Conservation (phyloP, 2,888 invertebrate species). For the Smittia sp. region DNA sequence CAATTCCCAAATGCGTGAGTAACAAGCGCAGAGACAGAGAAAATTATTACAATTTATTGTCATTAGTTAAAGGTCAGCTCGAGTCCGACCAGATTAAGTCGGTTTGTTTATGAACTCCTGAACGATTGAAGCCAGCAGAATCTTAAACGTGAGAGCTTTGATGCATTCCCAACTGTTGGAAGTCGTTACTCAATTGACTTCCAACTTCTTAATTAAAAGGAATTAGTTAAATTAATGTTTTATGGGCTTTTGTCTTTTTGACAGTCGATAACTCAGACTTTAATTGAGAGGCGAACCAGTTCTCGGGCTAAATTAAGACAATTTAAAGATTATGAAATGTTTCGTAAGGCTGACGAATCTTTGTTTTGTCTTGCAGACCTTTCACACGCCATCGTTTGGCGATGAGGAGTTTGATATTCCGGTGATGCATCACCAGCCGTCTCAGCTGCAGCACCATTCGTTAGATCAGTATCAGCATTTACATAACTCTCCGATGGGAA, state of each 20-base stretch:
- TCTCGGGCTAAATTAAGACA: no score
- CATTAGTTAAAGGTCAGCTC: constrained; percentile 33
- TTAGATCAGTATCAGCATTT: constrained; percentile 54
- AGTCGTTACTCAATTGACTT: no score
- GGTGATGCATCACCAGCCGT: constrained; percentile 62
- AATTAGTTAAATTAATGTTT: background rate
- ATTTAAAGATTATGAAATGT: background rate
- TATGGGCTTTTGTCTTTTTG: background rate
- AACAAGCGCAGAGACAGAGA: constrained; percentile 1
- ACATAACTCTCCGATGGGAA: constrained; percentile 57
- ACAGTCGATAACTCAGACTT: background rate
- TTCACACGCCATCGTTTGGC: constrained; percentile 93
- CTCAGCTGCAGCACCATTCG: constrained; percentile 47
- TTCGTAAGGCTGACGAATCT: background rate
- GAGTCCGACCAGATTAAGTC: background rate
- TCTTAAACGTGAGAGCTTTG: background rate
- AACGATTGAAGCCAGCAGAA: background rate
- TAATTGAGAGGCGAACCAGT: background rate
- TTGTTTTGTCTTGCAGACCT: constrained; percentile 48
- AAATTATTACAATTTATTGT: constrained; percentile 39
- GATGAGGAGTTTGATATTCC: constrained; percentile 92
- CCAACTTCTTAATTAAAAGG: background rate
- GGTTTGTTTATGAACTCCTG: background rate
- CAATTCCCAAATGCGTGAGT: constrained; percentile 15
- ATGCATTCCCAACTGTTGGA: background rate